A percentile compares a stretch with the other conserved stretches of the same genome.
Conservation (phyloP, 2,797 vertebrate genomes). For the Coccyzus lansbergi region DNA sequence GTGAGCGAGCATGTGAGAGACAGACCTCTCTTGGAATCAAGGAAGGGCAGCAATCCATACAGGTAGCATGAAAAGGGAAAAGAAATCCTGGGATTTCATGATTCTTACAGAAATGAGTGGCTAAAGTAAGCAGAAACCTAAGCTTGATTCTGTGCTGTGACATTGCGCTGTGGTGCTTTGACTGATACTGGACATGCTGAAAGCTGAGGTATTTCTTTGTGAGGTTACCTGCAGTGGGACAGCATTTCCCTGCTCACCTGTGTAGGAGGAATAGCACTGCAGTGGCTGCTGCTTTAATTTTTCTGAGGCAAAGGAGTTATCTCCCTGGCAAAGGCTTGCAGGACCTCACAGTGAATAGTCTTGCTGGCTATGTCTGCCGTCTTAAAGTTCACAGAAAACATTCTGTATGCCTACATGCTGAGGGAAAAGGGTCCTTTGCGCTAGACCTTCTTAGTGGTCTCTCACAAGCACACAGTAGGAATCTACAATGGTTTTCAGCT, state of each 20-base stretch:
- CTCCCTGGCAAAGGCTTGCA: rapidly evolving
- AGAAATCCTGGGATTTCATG: not conserved
- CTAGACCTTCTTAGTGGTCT: not conserved
- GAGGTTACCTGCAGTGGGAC: not conserved
- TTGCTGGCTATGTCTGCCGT: not conserved
- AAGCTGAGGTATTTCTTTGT: not conserved
- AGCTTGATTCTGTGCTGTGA: not conserved
- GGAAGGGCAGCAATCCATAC: not conserved
- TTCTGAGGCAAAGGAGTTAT: not conserved
- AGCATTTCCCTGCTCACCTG: not conserved
- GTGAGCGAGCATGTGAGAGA: not conserved
- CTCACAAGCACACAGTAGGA: not conserved
- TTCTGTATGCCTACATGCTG: not conserved
- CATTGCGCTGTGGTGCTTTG: not conserved
- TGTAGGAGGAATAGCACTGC: not conserved
- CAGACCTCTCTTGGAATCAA: not conserved
- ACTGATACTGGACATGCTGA: not conserved
- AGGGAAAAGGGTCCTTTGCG: not conserved
- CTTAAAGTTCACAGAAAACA: not conserved
- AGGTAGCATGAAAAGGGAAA: not conserved
- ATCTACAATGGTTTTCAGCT: not conserved
- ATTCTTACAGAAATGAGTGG: not conserved
- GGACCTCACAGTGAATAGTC: not conserved
- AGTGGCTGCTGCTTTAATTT: not conserved
- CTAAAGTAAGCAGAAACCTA: not conserved